These are phyloP conservation scores for Merodon equestris DNA, from an alignment of 2,888 invertebrate genomes.

Conservation along the genomic window DNA sequence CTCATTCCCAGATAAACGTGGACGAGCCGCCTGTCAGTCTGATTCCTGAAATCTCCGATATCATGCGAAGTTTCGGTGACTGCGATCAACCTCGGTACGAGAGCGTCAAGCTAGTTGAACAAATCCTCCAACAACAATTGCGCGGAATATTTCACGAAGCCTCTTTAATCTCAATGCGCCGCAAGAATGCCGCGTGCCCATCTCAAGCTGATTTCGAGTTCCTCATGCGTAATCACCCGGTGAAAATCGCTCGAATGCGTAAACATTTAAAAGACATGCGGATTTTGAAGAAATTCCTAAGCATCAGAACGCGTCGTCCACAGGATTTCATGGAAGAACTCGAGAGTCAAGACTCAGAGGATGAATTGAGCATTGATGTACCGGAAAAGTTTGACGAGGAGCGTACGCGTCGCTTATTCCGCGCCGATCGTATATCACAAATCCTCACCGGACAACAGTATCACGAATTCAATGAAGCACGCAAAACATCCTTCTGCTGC, in stretches of 20 bases:
- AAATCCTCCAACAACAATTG: constrained; percentile 90
- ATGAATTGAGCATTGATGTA: constrained; percentile 80
- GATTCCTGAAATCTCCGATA: constrained; percentile 85
- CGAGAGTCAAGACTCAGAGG: constrained; percentile 80
- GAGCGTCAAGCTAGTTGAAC: constrained; percentile 91
- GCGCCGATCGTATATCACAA: constrained; percentile 83
- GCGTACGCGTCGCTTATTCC: constrained; percentile 78
- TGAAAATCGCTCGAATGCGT: constrained; percentile 86
- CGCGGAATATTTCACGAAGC: constrained; percentile 88
- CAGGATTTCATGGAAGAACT: constrained; percentile 77
- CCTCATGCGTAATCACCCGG: constrained; percentile 89
- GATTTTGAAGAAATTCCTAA: constrained; percentile 75
- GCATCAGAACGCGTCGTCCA: constrained; percentile 76
- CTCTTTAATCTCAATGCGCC: constrained; percentile 83
- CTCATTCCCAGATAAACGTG: constrained; percentile 43
- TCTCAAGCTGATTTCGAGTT: constrained; percentile 86
- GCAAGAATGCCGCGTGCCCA: constrained; percentile 82
- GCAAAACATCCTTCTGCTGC: constrained; percentile 86
- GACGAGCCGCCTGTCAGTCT: constrained; percentile 74
- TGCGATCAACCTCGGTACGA: constrained; percentile 89
- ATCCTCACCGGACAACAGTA: constrained; percentile 83
- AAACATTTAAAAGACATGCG: constrained; percentile 85
- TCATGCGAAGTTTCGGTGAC: constrained; percentile 97
- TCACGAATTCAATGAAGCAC: constrained; percentile 88
- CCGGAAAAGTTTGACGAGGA: constrained; percentile 79